Percentiles rank a stretch among this genome's conserved stretches.
phyloP scores from a whole-genome alignment of 2,888 invertebrate genomes.

The Zaprionus obscuricornis region DNA sequence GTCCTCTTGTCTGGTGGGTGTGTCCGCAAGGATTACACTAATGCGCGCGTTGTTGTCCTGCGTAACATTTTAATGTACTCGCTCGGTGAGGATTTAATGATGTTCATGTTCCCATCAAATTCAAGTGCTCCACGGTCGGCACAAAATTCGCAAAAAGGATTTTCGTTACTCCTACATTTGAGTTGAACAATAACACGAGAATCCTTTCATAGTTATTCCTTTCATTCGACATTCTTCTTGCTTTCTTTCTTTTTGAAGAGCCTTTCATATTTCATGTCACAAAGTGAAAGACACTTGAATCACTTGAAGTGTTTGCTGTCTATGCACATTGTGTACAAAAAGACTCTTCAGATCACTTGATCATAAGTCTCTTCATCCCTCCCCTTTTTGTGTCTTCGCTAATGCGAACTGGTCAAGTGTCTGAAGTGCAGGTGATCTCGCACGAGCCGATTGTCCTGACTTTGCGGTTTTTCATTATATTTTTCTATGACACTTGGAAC shows the following conservation, averaged over 20 bases:
- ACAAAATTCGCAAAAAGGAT: constrained; percentile 76
- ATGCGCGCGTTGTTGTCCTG: constrained; percentile 65
- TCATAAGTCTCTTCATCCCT: constrained; percentile 1
- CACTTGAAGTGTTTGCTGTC: constrained; percentile 68
- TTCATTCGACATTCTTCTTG: too few species aligned
- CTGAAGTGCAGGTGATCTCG: constrained; percentile 57
- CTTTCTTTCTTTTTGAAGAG: constrained; percentile 44
- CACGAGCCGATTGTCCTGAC: constrained; percentile 52
- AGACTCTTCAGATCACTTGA: constrained; percentile 44
- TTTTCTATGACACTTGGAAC: constrained; percentile 24
- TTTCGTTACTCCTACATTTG: constrained; percentile 35
- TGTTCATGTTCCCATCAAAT: constrained; percentile 74
- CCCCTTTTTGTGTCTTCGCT: neutral
- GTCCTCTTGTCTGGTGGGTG: constrained; percentile 49
- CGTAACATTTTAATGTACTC: constrained; percentile 66
- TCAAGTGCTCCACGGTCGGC: constrained; percentile 64
- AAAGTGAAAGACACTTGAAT: constrained; percentile 73
- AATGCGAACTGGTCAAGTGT: constrained; percentile 47
- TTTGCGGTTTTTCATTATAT: constrained; percentile 39
- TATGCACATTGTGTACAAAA: constrained; percentile 35
- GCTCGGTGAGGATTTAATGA: constrained; percentile 74
- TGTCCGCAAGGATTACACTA: constrained; percentile 73
- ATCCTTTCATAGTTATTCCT: constrained; percentile 63
- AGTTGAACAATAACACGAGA: constrained; percentile 44
- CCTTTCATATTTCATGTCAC: constrained; percentile 62